Percentiles rank a stretch among this genome's conserved stretches.
Conservation (phyloP, 1,140 invertebrate species). For the Amyelois transitella region DNA sequence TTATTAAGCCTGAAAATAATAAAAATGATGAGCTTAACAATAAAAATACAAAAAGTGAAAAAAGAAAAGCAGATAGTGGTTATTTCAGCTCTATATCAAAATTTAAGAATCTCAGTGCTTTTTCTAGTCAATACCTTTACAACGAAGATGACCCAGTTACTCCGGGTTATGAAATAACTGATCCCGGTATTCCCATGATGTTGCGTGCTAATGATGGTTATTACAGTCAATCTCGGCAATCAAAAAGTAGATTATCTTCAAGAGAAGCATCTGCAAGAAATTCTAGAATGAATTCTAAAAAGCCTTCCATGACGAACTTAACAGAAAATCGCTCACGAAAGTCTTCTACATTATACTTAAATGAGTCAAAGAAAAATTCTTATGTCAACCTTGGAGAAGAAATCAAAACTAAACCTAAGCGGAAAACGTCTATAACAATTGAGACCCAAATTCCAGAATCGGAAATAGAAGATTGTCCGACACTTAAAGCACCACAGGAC, state of each 20-base stretch:
- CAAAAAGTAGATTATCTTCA: slow-evolving; percentile 64
- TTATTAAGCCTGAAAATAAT: slow-evolving; percentile 22
- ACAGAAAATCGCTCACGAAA: slow-evolving; percentile 60
- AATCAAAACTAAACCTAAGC: slow-evolving; percentile 47
- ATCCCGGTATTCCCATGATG: slow-evolving; percentile 79
- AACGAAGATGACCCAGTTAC: slow-evolving; percentile 78
- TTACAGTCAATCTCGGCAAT: slow-evolving; percentile 71
- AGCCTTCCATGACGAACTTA: slow-evolving; percentile 66
- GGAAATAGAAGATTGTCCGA: slow-evolving; percentile 68
- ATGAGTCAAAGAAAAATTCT: slow-evolving; percentile 69
- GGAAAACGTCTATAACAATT: slow-evolving; percentile 58
- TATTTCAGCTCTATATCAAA: slow-evolving; percentile 61
- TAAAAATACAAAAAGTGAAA: slow-evolving; percentile 17
- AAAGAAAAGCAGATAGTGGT: slow-evolving; percentile 45
- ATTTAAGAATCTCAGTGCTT: slow-evolving; percentile 66
- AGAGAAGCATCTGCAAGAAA: slow-evolving; percentile 55
- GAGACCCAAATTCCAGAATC: slow-evolving; percentile 66
- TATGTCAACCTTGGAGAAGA: slow-evolving; percentile 56
- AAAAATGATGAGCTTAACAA: slow-evolving; percentile 10
- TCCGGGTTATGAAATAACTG: slow-evolving; percentile 79
- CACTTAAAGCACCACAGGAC: slow-evolving; percentile 68
- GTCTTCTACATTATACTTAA: slow-evolving; percentile 62
- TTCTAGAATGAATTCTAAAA: slow-evolving; percentile 59
- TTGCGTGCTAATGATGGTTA: slow-evolving; percentile 79
- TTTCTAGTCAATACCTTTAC: slow-evolving; percentile 80